Evolutionary conservation across 2,888 invertebrate species (phyloP).

Genomic region (Galerucella pusilla): DNA sequence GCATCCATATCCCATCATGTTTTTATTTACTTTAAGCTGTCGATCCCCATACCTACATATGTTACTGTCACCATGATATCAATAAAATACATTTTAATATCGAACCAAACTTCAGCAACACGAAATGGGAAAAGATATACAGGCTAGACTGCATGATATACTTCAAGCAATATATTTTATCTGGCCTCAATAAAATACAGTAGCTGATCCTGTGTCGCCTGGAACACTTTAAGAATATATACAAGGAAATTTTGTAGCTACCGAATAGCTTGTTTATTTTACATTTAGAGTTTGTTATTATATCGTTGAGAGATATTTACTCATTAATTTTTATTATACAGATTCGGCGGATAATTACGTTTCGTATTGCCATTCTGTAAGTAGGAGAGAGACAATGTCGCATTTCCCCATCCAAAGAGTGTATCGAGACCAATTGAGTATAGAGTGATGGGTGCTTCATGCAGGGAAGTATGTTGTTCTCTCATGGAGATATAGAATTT

Average conservation of each 20-base stretch:
- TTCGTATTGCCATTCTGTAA: not conserved
- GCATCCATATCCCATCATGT: conserved; percentile 27
- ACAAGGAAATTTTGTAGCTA: not conserved
- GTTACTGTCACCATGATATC: conserved; percentile 36
- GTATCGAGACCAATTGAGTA: too few species aligned
- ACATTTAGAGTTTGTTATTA: not conserved
- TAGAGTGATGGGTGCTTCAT: too few species aligned
- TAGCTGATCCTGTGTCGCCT: not conserved
- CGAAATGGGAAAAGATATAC: conserved; percentile 30
- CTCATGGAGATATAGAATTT: too few species aligned
- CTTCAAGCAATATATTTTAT: conserved; percentile 37
- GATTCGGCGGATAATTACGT: not conserved
- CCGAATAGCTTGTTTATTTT: not conserved
- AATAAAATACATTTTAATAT: conserved; percentile 41
- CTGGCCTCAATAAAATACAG: conserved; percentile 38
- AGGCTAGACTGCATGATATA: conserved; percentile 30
- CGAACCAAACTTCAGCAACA: conserved; percentile 26
- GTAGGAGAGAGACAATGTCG: too few species aligned
- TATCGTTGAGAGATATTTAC: not conserved
- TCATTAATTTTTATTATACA: not conserved
- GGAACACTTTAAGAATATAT: not conserved
- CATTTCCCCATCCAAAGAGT: too few species aligned
- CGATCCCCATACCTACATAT: conserved; percentile 32
- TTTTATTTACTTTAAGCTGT: conserved; percentile 26
- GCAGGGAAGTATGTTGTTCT: too few species aligned